These are phyloP conservation scores for Coptotermes formosanus DNA, from an alignment of 1,140 invertebrate species.

Conservation along the genomic window DNA sequence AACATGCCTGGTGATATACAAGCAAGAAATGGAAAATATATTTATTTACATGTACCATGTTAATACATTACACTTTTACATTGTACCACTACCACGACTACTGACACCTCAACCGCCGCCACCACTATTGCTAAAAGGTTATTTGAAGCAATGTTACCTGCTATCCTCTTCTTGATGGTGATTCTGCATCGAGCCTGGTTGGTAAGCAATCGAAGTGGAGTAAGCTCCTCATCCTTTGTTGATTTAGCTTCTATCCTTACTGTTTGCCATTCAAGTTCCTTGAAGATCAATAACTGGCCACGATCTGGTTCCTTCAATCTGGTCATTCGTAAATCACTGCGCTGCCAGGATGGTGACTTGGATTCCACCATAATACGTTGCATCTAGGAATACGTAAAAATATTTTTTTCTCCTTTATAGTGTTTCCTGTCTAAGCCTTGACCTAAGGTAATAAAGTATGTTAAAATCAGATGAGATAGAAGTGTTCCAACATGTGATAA, in stretches of 20 bases:
- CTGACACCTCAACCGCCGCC: too few species aligned
- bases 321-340: constrained; percentile 80
- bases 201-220: constrained; percentile 88
- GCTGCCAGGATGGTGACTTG: constrained; percentile 84
- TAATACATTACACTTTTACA: too few species aligned
- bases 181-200: constrained; percentile 95
- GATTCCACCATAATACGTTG: constrained; percentile 90
- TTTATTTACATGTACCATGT: too few species aligned
- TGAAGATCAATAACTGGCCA: constrained; percentile 93
- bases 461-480: too few species aligned
- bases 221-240: constrained; percentile 73
- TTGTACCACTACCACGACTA: too few species aligned
- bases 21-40: too few species aligned
- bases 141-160: constrained; percentile 56
- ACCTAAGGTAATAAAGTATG: neutral
- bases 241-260: constrained; percentile 90
- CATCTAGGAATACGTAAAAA: constrained; percentile 62
- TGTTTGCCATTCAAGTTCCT: constrained; percentile 97
- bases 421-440: neutral
- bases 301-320: constrained; percentile 85
- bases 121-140: too few species aligned
- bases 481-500: too few species aligned
- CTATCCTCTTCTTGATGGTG: constrained; percentile 91
- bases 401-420: constrained; percentile 33
- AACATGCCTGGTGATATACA: too few species aligned